Conservation (phyloP, 2,113 vertebrate genomes). For the Crotophaga sulcirostris region DNA sequence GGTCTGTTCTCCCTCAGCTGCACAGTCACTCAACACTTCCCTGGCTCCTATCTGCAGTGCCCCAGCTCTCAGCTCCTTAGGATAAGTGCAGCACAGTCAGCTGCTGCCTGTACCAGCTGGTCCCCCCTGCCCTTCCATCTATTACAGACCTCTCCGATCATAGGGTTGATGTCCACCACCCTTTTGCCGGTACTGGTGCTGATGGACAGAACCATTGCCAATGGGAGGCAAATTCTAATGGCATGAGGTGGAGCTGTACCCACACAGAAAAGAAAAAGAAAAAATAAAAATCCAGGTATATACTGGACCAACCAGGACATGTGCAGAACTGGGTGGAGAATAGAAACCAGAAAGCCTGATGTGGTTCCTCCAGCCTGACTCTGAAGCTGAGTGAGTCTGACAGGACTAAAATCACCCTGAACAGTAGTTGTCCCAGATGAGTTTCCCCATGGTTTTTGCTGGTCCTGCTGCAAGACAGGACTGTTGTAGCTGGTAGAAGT, state of each 20-base stretch:
- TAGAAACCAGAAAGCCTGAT: not conserved
- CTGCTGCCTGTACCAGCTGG: not conserved
- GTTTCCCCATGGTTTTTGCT: not conserved
- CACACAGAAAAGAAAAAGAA: not conserved
- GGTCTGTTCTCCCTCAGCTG: slow-evolving; percentile 53
- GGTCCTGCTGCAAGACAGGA: not conserved
- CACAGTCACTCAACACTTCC: slow-evolving; percentile 53
- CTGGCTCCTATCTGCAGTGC: not conserved
- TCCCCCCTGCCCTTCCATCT: not conserved
- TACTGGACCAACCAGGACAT: not conserved
- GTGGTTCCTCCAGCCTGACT: not conserved
- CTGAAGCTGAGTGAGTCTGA: not conserved
- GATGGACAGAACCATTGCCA: not conserved
- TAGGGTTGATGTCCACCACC: not conserved
- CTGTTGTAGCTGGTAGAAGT: not conserved
- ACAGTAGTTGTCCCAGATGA: not conserved
- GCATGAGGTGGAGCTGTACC: not conserved
- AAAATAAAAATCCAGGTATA: not conserved
- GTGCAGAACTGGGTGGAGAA: not conserved
- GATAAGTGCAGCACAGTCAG: slow-evolving; percentile 11
- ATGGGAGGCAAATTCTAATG: not conserved
- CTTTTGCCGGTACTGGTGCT: not conserved
- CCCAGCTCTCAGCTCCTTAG: slow-evolving; percentile 14
- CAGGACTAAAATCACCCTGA: not conserved
- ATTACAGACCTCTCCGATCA: not conserved